Base-by-base conservation (phyloP, 2,797 vertebrate genomes). In the Galaxias olidus region DNA sequence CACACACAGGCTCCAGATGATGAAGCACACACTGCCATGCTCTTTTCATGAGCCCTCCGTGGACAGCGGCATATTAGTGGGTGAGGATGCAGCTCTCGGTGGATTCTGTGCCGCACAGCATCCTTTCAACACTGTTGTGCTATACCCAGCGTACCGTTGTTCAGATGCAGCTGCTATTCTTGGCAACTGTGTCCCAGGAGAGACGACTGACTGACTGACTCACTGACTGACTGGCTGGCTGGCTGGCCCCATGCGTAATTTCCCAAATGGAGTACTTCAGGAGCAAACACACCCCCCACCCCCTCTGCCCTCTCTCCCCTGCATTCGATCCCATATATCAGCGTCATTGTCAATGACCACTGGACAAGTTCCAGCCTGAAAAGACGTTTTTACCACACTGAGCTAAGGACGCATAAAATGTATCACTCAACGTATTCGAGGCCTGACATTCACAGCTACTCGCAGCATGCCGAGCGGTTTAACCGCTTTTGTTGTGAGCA, bases 281-380 rank as follows among this genome's bases (percentile, higher is more conserved):
- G 80, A 69, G 63, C 50, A 84, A 83, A 78, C 71, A 54, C 4
- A 45, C 74, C 65, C 71, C 47, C 50, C 59, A 48, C 76, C 68
- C 76, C 66, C 14, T 30, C 4, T 68, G 62, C 70, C 60, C 63
- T 79, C 69, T 72, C 68, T 73, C 64, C 66, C 10, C 63, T 59
- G 53, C 41, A 65, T 66, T 77, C 30, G 6, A 30, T 30, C 46
- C 41, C 62, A 81, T 84, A 81, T 83, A 84, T 82, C 84, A 79
- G 63, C 62, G 17, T 82, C 78, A 77, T 74, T 80, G 77, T 81
- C 85, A 83, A 54, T 60, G 69, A 79, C 76, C 77, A 77, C 74
- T 82, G 76, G 84, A 85, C 69, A 63, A 61, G 63, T 64, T 84
- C 79, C 80, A 84, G 67, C 74, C 76, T 69, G 74, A 72, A 82